These are phyloP conservation scores for Tenthredo distinguenda DNA, from an alignment of 2,888 invertebrate species.

Conservation along the genomic window DNA sequence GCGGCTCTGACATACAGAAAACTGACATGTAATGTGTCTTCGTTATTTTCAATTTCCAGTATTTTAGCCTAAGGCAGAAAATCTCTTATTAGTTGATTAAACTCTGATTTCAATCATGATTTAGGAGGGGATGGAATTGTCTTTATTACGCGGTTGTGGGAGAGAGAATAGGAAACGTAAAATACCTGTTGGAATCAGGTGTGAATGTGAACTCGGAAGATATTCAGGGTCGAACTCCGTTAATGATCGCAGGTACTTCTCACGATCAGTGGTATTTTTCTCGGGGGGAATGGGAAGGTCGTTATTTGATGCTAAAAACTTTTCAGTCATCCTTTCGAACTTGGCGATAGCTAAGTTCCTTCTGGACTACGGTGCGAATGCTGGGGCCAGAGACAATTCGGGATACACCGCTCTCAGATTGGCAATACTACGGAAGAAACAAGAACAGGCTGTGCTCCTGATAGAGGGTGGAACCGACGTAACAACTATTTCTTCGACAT, in stretches of 20 bases:
- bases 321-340: slow-evolving; percentile 62
- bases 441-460: slow-evolving; percentile 61
- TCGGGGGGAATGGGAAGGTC: background rate
- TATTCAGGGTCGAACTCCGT: slow-evolving; percentile 60
- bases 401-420: slow-evolving; percentile 61
- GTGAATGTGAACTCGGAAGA: slow-evolving; percentile 57
- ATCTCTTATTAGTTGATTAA: background rate
- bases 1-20: slow-evolving; percentile 60
- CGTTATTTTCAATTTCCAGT: background rate
- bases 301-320: too few species aligned
- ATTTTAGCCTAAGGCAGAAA: background rate
- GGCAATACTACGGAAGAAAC: slow-evolving; percentile 61
- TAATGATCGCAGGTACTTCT: slow-evolving; percentile 64
- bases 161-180: slow-evolving; percentile 59
- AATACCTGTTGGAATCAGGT: slow-evolving; percentile 58
- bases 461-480: slow-evolving; percentile 53
- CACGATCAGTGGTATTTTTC: background rate
- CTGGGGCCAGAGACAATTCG: slow-evolving; percentile 55
- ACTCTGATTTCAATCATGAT: background rate
- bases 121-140: slow-evolving; percentile 64
- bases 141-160: slow-evolving; percentile 64
- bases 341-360: slow-evolving; percentile 58
- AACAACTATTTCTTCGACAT: slow-evolving; percentile 45
- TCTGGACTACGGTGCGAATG: slow-evolving; percentile 58
- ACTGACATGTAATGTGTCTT: slow-evolving; percentile 60